phyloP scores from a whole-genome alignment of 1,140 invertebrate genomes.

The Drosophila kohkoa region DNA sequence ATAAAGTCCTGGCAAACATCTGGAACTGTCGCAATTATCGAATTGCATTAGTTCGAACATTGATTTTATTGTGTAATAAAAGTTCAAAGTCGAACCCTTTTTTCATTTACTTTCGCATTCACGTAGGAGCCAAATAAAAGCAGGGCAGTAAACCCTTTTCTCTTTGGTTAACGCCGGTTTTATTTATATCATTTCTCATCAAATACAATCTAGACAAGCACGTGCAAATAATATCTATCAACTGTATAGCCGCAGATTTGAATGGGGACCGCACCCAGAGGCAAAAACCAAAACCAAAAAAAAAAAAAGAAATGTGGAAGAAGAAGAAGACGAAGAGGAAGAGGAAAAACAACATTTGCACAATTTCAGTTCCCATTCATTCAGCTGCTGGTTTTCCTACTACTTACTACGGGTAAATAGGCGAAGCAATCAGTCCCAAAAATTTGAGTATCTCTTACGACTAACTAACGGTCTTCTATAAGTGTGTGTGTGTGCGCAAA shows the following conservation, averaged over 20 bases:
- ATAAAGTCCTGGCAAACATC: background rate
- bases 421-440: conserved; percentile 43
- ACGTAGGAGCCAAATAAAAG: conserved; percentile 1
- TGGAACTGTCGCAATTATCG: conserved; percentile 1
- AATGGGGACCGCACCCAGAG: conserved; percentile 32
- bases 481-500: background rate
- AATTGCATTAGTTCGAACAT: conserved; percentile 18
- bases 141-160: conserved; percentile 28
- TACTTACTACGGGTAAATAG: conserved; percentile 31
- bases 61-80: conserved; percentile 33
- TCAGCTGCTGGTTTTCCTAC: conserved; percentile 14
- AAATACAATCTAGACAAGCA: conserved; percentile 42
- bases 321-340: too few species aligned
- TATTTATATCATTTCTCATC: conserved; percentile 43
- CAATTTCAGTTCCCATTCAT: conserved; percentile 35
- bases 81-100: conserved; percentile 39
- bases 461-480: conserved; percentile 38
- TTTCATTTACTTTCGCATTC: conserved; percentile 23
- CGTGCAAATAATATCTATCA: conserved; percentile 59
- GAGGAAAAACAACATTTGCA: conserved; percentile 26
- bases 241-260: conserved; percentile 39
- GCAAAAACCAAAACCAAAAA: background rate
- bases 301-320: too few species aligned
- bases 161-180: conserved; percentile 8
- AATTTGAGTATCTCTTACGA: conserved; percentile 46